phyloP scores from a whole-genome alignment of 2,797 vertebrate species.

The Rhynchonycteris naso region DNA sequence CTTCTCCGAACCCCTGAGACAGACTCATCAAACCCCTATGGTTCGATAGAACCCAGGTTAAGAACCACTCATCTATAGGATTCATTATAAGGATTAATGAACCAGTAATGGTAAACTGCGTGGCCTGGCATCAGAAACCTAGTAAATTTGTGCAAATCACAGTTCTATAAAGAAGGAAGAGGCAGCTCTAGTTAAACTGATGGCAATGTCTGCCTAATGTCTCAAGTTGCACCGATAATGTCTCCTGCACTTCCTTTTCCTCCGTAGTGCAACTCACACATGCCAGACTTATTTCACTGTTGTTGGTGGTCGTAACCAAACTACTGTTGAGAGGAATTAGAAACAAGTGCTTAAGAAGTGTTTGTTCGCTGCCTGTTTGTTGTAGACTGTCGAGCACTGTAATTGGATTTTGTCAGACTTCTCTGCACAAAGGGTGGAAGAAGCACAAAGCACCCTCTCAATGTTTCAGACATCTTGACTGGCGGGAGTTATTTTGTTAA shows the following conservation, averaged over 20 bases:
- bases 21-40: too few relatives aligned
- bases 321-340: constrained; percentile 45
- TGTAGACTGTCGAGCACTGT: background rate
- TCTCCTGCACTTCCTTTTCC: background rate
- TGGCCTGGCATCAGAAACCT: background rate
- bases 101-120: background rate
- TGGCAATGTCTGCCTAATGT: background rate
- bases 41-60: too few relatives aligned
- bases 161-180: background rate
- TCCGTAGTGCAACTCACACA: background rate
- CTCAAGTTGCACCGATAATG: background rate
- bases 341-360: background rate
- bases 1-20: too few relatives aligned
- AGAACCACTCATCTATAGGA: background rate
- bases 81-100: background rate
- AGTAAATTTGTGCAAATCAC: background rate
- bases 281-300: background rate
- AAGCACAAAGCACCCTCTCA: background rate
- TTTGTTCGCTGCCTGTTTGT: background rate
- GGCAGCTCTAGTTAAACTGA: background rate
- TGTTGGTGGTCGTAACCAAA: constrained; percentile 22
- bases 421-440: background rate
- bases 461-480: background rate
- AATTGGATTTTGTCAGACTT: constrained; percentile 54
- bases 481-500: background rate